Evolutionary conservation across 2,888 invertebrate genomes (phyloP), one percentile per base, ranked within the genome.

Genomic region (Drepana falcataria): DNA sequence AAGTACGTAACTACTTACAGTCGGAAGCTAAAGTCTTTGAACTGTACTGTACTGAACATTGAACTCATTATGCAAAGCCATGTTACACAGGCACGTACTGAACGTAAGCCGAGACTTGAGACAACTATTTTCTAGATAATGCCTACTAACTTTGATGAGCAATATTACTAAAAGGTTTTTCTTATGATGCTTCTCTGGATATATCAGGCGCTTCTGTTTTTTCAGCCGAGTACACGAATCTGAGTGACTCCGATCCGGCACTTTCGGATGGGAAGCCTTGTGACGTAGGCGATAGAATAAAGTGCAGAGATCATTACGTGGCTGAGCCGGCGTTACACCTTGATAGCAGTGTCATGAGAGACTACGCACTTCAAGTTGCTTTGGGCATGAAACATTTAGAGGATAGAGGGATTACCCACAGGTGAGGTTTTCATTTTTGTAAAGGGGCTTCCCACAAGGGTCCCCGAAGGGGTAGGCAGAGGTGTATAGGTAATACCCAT

Each of bases 331-430:
- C 88, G 0, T 61, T 90, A 9, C 86, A 83, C 4, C 66, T 91
- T 3, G 85, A 90, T 57, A 77, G 88, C 47, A 64, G 73, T 4
- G 85, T 81, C 1, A 91, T 96, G 79, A 92, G 95, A 53, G 92
- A 93, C 34, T 97, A 96, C 71, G 95, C 96, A 0, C 71, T 95
- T 9, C 96, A 97, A 83, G 95, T 97, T 35, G 95, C 96, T 0
- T 85, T 91, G 56, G 97, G 97, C 4, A 97, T 97, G 97, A 92
- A 92, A 33, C 94, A 95, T 78, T 85, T 96, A 49, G 95, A 96
- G 72, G 91, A 91, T 40, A 92, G 93, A 58, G 92, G 93, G 5
- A 94, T 96, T 35, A 94, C 94, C 0, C 96, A 96, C 73, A 92
- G 94, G 94, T 94, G 68, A 71, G 74, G 49, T 4, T 33, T 48